A percentile compares a stretch with the other conserved stretches of the same genome.
phyloP scores from a whole-genome alignment of 2,888 invertebrate genomes.

The Pristionchus japonicus region DNA sequence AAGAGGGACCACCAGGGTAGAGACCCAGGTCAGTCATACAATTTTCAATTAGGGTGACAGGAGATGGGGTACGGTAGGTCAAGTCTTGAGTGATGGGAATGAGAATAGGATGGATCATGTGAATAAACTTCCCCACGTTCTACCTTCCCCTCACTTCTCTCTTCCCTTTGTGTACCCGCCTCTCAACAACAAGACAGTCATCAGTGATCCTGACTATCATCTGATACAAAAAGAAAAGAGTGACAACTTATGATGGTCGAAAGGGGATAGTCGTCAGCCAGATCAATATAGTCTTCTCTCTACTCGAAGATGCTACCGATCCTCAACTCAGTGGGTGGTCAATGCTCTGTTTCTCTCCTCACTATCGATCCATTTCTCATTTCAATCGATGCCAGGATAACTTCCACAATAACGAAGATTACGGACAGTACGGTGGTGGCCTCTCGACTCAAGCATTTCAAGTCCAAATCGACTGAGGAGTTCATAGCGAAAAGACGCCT shows the following conservation, averaged over 20 bases:
- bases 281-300: background rate
- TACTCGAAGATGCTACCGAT: no score
- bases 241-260: no score
- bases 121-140: background rate
- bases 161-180: background rate
- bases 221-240: constrained; percentile 35
- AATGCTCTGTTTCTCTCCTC: background rate
- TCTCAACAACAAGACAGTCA: constrained; percentile 20
- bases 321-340: background rate
- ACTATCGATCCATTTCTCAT: background rate
- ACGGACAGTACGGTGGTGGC: constrained; percentile 7
- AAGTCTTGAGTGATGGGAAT: background rate
- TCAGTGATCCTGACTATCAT: background rate
- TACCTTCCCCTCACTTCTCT: background rate
- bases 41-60: background rate
- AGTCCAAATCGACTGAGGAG: background rate
- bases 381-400: constrained; percentile 3
- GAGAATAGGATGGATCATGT: constrained; percentile 26
- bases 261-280: background rate
- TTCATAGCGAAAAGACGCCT: background rate
- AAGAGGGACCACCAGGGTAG: constrained; percentile 15
- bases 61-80: background rate
- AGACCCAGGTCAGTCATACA: background rate
- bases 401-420: background rate
- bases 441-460: constrained; percentile 33